Base-by-base conservation (phyloP, 2,797 vertebrate genomes). In the Oryzias dopingdopingensis region DNA sequence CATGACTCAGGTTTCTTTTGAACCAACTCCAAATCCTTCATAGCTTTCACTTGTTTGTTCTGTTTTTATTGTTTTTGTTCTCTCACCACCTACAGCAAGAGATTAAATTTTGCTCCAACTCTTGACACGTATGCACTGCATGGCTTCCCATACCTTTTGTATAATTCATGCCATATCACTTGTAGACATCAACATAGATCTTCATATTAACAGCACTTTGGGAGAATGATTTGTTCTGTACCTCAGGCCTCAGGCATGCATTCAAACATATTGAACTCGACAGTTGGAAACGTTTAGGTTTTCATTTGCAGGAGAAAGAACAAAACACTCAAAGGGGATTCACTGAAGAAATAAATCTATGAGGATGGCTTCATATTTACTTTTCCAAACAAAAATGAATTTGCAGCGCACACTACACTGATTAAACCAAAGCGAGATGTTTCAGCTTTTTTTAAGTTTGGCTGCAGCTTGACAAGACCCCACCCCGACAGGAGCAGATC, bases 111-210 rank as follows among this genome's bases (percentile, higher is more conserved):
- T 49, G 26, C 63, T 72, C 53, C 45, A 56, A 49, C 49, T 52
- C 65, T 13, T 65, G 76, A 71, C 23, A 46, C 29, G 54, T 41
- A 41, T 44, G 42, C 49, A 43, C 43, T 66, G 49, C 51, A 49
- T 62, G 49, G 48, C 45, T 51, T 52, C 58, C 26, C 61, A 69
- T 64, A 68, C 62, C 66, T 74, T 64, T 59, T 73, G 59, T 74
- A 80, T 80, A 82, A 89, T 79, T 77, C 72, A 80, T 72, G 59
- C 46, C 46, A 62, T 71, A 74, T 82, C 49, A 16, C 54, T 54
- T 76, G 76, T 70, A 70, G 74, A 70, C 42, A 6, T 40, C 2
- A 15, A 15, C 65, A 86, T 81, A 77, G 71, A 80, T 88, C 78
- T 76, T 81, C 61, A 81, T 85, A 69, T 80, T 67, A 52, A 65